These are phyloP conservation scores for Pelodiscus sinensis DNA, from an alignment of 2,113 vertebrate genomes.

Conservation along the genomic window DNA sequence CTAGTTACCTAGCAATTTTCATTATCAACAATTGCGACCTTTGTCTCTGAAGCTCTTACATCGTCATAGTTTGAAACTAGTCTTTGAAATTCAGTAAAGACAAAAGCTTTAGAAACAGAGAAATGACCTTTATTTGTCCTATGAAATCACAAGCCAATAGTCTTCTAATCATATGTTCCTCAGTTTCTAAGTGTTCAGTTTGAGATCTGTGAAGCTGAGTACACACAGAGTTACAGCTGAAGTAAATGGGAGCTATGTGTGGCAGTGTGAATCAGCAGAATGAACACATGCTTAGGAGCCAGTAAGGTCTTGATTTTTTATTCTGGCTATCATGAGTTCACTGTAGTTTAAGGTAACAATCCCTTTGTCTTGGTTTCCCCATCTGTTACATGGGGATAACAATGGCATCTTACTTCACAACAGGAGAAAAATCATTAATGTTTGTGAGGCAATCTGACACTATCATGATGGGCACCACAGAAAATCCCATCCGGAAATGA, in stretches of 20 bases:
- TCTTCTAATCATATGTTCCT: rapidly evolving
- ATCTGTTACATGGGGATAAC: neutral
- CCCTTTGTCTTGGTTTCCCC: neutral
- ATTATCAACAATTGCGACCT: neutral
- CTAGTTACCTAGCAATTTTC: neutral
- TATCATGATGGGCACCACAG: neutral
- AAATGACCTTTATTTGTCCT: neutral
- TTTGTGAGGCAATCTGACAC: neutral
- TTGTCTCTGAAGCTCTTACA: neutral
- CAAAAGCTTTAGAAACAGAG: neutral
- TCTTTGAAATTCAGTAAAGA: neutral
- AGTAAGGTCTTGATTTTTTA: neutral
- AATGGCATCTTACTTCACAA: neutral
- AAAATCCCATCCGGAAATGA: neutral
- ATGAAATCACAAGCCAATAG: neutral
- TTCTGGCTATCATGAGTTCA: neutral
- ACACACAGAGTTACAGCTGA: neutral
- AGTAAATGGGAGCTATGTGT: neutral
- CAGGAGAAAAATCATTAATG: neutral
- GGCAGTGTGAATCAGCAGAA: neutral
- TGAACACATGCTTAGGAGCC: neutral
- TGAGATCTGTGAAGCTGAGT: neutral
- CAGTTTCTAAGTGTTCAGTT: neutral
- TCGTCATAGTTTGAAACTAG: neutral
- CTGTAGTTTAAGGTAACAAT: neutral